Conservation (phyloP, 2,113 vertebrate species). For the Strigops habroptila region DNA sequence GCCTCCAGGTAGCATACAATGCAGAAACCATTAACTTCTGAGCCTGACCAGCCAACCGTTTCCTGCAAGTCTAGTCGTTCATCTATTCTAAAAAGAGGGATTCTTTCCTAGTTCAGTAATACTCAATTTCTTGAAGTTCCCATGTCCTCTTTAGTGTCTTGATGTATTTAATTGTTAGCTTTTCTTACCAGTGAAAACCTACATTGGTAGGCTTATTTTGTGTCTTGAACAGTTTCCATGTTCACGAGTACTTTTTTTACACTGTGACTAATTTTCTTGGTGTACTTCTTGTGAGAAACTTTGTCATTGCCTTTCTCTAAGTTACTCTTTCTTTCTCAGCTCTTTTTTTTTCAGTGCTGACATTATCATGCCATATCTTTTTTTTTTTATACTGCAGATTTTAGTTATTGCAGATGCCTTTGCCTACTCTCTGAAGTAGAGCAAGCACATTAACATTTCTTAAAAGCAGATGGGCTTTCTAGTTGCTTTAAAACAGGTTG, state of each 20-base stretch:
- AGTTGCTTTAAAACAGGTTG: background rate
- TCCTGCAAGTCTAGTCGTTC: background rate
- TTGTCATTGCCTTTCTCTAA: background rate
- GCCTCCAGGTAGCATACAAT: background rate
- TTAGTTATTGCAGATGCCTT: background rate
- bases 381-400: background rate
- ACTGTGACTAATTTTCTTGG: background rate
- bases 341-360: background rate
- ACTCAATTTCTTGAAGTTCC: background rate
- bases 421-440: background rate
- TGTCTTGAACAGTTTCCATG: background rate
- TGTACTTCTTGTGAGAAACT: background rate
- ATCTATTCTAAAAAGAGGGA: background rate
- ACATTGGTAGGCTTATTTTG: background rate
- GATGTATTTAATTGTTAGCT: background rate
- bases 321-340: background rate
- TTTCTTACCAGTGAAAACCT: background rate
- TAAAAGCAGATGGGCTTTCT: background rate
- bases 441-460: background rate
- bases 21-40: background rate
- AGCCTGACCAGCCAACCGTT: background rate
- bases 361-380: rapidly evolving
- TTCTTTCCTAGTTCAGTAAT: background rate
- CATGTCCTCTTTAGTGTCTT: background rate
- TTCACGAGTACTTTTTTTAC: background rate